These are phyloP conservation scores for Onychostoma macrolepis DNA, from an alignment of 2,113 vertebrate species.

Conservation along the genomic window DNA sequence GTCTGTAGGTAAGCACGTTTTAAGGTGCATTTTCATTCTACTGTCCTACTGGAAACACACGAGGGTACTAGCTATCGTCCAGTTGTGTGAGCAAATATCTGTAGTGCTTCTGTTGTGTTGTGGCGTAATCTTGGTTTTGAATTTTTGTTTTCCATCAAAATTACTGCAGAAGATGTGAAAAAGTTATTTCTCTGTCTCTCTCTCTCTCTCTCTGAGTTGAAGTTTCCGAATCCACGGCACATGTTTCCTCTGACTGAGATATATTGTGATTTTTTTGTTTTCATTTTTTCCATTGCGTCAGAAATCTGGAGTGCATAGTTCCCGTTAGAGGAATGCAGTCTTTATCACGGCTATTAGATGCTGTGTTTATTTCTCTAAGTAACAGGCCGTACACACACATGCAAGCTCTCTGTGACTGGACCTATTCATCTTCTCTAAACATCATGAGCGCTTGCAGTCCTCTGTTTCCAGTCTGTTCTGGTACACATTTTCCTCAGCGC, in stretches of 20 bases:
- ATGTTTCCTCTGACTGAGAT: background rate
- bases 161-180: background rate
- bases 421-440: slow-evolving; percentile 23
- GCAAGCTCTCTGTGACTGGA: slow-evolving; percentile 18
- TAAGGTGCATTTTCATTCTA: background rate
- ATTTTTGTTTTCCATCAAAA: background rate
- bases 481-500: background rate
- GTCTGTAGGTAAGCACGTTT: background rate
- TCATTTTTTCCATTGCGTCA: slow-evolving; percentile 41
- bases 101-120: background rate
- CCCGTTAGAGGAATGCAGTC: slow-evolving; percentile 46
- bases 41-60: too few relatives aligned
- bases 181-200: background rate
- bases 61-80: background rate
- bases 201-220: background rate
- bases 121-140: background rate
- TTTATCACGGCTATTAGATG: slow-evolving; percentile 44
- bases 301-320: slow-evolving; percentile 51
- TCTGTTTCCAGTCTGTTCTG: background rate
- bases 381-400: slow-evolving; percentile 19
- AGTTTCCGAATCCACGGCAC: background rate
- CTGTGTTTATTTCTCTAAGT: slow-evolving; percentile 57
- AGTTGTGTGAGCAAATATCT: background rate
- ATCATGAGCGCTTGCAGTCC: background rate
- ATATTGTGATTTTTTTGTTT: slow-evolving; percentile 29